Evolutionary conservation across 2,113 vertebrate genomes (phyloP), one percentile per base, ranked within the genome.

Genomic region (Entosphenus tridentatus): DNA sequence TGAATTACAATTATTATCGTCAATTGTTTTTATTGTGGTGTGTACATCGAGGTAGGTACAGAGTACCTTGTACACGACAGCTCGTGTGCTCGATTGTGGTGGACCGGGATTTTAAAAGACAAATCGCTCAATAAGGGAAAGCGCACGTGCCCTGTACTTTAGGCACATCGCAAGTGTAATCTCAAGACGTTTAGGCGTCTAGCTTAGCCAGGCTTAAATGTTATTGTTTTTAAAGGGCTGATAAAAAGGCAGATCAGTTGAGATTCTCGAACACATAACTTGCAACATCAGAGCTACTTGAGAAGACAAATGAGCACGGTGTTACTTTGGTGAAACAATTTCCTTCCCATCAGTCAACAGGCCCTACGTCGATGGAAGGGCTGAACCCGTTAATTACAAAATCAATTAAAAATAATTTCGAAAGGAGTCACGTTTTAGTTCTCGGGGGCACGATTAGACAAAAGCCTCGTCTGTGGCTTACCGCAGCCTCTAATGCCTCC

Each of bases 391-490:
- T 88, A 88, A 88, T 86, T 83, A 83, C 83, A 83, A 83, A 87
- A 87, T 87, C 85, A 87, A 87, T 89, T 87, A 84, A 83, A 84
- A 86, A 85, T 79, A 84, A 84, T 85, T 87, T 85, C 82, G 82
- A 82, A 83, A 85, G 85, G 80, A 82, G 82, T 82, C 80, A 82
- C 81, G 79, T 77, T 73, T 77, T 65, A 72, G 73, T 79, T 84
- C 84, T 85, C 83, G 77, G 74, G 85, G 83, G 83, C 80, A 77
- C 82, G 81, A 83, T 86, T 84, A 84, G 82, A 82, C 84, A 86
- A 83, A 83, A 81, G 83, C 80, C 80, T 83, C 79, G 80, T 80
- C 81, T 83, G 80, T 77, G 78, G 76, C 79, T 78, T 77, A 81
- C 82, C 72, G 73, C 76, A 73, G 83, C 21, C 62, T 65, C n/a